Evolutionary conservation across 2,797 vertebrate genomes (phyloP), one percentile per base, ranked within the genome.

Genomic region (Protosalanx chinensis): DNA sequence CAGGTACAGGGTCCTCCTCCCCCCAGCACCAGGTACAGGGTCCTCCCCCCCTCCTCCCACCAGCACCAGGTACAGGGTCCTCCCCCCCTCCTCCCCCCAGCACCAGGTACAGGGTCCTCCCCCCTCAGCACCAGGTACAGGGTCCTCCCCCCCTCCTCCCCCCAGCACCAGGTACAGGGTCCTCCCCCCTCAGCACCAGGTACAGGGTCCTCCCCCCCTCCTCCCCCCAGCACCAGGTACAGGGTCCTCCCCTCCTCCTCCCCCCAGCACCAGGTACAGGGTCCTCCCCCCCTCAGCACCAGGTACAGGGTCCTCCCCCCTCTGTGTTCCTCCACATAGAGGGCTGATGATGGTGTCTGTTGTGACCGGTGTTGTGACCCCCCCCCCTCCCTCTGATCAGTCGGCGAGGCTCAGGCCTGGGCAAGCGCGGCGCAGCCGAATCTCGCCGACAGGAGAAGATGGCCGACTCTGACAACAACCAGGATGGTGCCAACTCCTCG

Each of bases 341-440:
- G 41, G 41, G 41, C 41, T 46, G 41, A 46, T 8, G 0, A 12
- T 70, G 35, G 5, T 49, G 27, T 57, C 1, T 16, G n/a, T 12
- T 15, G 3, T 16, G 20, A n/a, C 33, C 5, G 58, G 4, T 37
- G 23, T n/a, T n/a, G n/a, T n/a, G n/a, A n/a, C n/a, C n/a, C 20
- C 35, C 46, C 15, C 68, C 10, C 49, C 6, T 4, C 64, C 0
- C 75, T 57, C 60, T 15, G 6, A 53, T 7, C 75, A 99, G 98
- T 97, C 97, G 98, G 94, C 97, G 97, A 94, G 98, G 98, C 96
- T 99, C 98, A 96, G 98, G 97, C 96, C 95, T 98, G 94, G 95
- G 97, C 93, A 99, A 99, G 93, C 95, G 97, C 93, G 97, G 97
- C 93, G 94, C 97, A 95, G 96, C 96, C 92, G 97, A 99, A 94